A percentile compares a stretch with the other conserved stretches of the same genome.
Evolutionary conservation across 2,797 vertebrate species (phyloP).

Genomic region (Sciurus vulgaris): DNA sequence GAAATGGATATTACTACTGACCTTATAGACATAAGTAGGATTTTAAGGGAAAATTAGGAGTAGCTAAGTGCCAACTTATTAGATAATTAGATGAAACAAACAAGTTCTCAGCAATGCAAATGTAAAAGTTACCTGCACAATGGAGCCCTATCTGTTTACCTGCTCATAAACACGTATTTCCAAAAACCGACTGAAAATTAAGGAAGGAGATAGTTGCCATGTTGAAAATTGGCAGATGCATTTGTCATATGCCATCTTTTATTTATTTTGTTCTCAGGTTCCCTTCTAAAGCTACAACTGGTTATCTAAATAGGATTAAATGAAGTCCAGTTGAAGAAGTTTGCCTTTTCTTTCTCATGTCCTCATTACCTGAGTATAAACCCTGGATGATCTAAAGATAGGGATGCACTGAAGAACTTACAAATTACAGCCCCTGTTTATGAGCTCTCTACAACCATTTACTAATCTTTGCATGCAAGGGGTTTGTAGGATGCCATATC

Average conservation of each 20-base stretch:
- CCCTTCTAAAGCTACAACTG: neutral
- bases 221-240: neutral
- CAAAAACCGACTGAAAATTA: neutral
- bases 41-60: neutral
- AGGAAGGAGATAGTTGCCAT: neutral
- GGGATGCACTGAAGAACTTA: neutral
- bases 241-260: neutral
- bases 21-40: neutral
- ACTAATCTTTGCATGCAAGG: neutral
- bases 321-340: neutral
- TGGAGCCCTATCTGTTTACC: neutral
- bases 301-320: neutral
- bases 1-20: neutral
- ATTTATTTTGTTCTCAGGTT: neutral
- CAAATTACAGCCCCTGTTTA: neutral
- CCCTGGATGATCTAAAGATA: neutral
- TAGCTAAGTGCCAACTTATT: neutral
- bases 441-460: neutral
- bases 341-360: neutral
- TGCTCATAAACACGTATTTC: neutral
- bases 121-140: neutral
- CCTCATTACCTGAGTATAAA: neutral
- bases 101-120: conserved; percentile 2
- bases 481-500: neutral
- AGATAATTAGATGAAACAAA: neutral